Evolutionary conservation across 2,797 vertebrate genomes (phyloP).

Genomic region (Alouatta caraya): DNA sequence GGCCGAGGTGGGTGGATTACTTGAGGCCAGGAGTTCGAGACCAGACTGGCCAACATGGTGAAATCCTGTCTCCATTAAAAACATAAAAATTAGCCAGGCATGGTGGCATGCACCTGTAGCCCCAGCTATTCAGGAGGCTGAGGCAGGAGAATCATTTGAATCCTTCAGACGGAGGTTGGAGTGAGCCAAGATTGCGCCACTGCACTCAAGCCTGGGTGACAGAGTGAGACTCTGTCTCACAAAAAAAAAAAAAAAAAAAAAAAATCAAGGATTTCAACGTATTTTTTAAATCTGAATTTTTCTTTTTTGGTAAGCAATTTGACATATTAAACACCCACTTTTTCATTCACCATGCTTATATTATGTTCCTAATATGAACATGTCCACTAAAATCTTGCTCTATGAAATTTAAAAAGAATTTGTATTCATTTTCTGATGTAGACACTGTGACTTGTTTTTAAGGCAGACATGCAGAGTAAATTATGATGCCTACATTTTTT

Average conservation of each 20-base stretch:
- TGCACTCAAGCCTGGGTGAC: neutral
- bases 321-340: slow-evolving; percentile 24
- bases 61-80: neutral
- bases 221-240: neutral
- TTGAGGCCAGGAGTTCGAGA: neutral
- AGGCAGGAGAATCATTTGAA: neutral
- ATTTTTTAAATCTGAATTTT: slow-evolving; percentile 17
- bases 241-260: too few species aligned
- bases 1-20: neutral
- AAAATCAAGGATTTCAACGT: neutral
- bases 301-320: neutral
- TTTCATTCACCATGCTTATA: slow-evolving; percentile 16
- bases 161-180: neutral
- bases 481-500: neutral
- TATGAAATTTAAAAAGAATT: neutral
- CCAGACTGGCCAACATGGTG: neutral
- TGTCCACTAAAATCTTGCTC: neutral
- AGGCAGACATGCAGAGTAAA: slow-evolving; percentile 39
- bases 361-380: neutral
- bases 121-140: neutral
- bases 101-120: neutral
- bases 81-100: neutral
- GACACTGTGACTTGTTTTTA: neutral
- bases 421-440: neutral
- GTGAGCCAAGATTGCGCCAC: neutral